Percentiles rank a stretch among this genome's conserved stretches.
phyloP scores from a whole-genome alignment of 2,113 vertebrate genomes.

The Gymnogyps californianus region DNA sequence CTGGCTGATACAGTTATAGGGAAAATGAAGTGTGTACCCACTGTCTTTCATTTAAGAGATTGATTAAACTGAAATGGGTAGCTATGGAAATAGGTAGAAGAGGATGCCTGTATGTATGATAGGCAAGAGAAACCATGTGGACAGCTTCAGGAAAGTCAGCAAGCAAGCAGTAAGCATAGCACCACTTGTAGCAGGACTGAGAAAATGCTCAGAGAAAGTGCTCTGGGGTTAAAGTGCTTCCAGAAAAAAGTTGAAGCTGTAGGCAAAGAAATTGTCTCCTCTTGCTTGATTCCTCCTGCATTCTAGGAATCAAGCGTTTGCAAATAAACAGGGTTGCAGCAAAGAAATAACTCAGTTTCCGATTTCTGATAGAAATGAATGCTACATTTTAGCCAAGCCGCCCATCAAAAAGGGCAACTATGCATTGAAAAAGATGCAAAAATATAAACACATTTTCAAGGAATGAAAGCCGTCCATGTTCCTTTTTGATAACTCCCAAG shows the following conservation, averaged over 20 bases:
- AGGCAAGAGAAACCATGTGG: background rate
- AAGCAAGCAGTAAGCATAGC: background rate
- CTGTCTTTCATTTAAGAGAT: background rate
- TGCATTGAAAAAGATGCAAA: background rate
- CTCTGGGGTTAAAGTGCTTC: background rate
- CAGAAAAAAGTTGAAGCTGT: background rate
- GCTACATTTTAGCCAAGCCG: background rate
- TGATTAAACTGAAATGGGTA: background rate
- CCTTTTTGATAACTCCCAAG: background rate
- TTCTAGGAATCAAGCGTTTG: background rate
- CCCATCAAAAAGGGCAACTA: background rate
- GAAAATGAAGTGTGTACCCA: background rate
- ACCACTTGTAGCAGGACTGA: background rate
- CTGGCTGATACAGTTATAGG: background rate
- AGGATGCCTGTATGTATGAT: background rate
- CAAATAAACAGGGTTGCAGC: background rate
- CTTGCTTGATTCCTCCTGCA: background rate
- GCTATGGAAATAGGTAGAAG: background rate
- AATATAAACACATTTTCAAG: background rate
- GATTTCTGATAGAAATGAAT: background rate
- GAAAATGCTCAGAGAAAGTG: background rate
- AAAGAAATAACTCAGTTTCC: background rate
- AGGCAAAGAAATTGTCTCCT: background rate
- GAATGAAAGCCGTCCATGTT: accelerated
- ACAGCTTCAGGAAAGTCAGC: background rate